These are phyloP conservation scores for Odobenus rosmarus DNA, from an alignment of 2,113 vertebrate genomes.

Conservation along the genomic window DNA sequence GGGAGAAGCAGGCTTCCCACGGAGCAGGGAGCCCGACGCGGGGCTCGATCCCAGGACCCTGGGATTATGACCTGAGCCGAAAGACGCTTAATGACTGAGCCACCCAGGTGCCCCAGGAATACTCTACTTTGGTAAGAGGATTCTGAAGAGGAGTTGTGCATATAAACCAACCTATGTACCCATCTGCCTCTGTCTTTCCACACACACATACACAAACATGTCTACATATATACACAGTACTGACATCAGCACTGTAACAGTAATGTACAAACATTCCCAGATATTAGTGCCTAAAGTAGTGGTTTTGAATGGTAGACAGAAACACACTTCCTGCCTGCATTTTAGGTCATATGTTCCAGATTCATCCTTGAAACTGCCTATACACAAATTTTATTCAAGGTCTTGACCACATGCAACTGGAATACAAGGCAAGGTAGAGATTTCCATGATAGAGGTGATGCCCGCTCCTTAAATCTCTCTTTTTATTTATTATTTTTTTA, in stretches of 20 bases:
- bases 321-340: neutral
- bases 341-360: neutral
- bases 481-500: neutral
- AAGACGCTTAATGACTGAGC: too few species aligned
- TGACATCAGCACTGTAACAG: neutral
- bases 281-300: neutral
- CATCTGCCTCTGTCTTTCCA: neutral
- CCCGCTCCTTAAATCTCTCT: neutral
- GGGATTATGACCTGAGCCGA: too few species aligned
- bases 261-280: neutral
- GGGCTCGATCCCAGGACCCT: too few species aligned
- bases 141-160: neutral
- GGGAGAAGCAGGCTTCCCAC: too few species aligned
- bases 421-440: neutral
- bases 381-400: neutral
- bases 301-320: constrained; percentile 8
- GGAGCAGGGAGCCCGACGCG: too few species aligned
- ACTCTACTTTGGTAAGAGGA: neutral
- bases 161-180: neutral
- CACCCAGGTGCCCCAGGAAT: too few species aligned
- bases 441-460: neutral
- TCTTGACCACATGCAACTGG: neutral
- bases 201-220: neutral
- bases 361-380: neutral
- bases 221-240: neutral